phyloP scores from a whole-genome alignment of 2,888 invertebrate genomes.

The Mimas tiliae region DNA sequence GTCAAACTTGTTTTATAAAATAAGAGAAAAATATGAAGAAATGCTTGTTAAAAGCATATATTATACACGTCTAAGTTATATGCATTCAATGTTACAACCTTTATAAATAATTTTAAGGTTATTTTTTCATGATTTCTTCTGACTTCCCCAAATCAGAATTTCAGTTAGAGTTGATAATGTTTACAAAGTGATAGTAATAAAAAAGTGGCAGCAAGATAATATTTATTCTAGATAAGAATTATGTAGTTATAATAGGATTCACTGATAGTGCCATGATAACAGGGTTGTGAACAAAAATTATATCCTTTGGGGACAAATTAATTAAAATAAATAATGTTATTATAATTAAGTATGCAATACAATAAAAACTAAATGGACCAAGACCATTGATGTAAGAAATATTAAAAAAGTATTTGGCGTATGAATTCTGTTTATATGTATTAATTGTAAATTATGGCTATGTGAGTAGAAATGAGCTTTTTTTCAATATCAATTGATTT shows the following conservation, averaged over 20 bases:
- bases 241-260: neutral
- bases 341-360: neutral
- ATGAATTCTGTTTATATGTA: neutral
- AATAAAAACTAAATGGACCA: neutral
- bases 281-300: constrained; percentile 15
- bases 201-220: neutral
- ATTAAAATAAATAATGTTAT: neutral
- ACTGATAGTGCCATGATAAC: constrained; percentile 1
- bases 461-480: neutral
- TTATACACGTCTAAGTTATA: neutral
- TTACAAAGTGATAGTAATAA: neutral
- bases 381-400: neutral
- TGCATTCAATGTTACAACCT: neutral
- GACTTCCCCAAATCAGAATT: neutral
- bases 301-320: constrained; percentile 2
- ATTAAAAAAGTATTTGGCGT: neutral
- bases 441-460: neutral
- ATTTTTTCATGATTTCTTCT: neutral
- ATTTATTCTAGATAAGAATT: neutral
- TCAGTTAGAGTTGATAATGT: neutral
- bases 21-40: neutral
- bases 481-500: neutral
- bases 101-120: neutral
- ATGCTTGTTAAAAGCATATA: neutral
- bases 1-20: neutral